These are phyloP conservation scores for Ceyx margarethae DNA, from an alignment of 2,113 vertebrate genomes.

Conservation along the genomic window DNA sequence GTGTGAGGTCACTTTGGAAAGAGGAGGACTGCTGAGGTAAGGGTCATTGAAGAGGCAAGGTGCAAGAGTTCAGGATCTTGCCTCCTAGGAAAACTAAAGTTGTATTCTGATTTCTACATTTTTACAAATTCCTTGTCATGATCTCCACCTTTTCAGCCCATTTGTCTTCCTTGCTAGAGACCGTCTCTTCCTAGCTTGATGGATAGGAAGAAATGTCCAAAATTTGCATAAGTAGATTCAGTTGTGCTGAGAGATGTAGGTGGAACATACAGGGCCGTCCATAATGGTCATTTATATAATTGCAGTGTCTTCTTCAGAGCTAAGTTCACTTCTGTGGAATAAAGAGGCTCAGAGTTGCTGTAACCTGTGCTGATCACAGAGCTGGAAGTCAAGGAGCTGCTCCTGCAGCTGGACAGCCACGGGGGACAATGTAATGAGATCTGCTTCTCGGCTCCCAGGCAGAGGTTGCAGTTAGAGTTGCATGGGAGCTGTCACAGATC, in stretches of 20 bases:
- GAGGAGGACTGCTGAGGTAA: conserved; percentile 66
- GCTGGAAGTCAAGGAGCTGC: not conserved
- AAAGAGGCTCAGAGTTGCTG: not conserved
- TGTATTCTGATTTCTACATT: conserved; percentile 17
- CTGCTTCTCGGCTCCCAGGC: not conserved
- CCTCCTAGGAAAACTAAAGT: conserved; percentile 29
- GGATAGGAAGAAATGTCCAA: not conserved
- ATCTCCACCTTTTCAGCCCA: not conserved
- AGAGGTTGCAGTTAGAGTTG: not conserved
- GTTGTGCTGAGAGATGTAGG: not conserved
- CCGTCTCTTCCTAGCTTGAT: not conserved
- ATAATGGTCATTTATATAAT: not conserved
- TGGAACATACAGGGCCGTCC: rapidly evolving
- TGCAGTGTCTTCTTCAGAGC: not conserved
- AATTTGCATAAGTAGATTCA: not conserved
- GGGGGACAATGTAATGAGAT: not conserved
- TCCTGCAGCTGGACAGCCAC: not conserved
- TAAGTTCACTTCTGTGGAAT: not conserved
- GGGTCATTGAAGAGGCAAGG: conserved; percentile 81
- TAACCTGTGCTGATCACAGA: not conserved
- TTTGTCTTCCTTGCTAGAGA: not conserved
- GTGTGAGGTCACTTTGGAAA: conserved; percentile 76
- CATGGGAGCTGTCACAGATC: not conserved
- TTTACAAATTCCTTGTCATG: conserved; percentile 8
- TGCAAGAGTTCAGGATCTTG: conserved; percentile 80